Percentiles rank a stretch among this genome's conserved stretches.
phyloP scores from a whole-genome alignment of 2,113 vertebrate species.

The Catharus fuscescens region DNA sequence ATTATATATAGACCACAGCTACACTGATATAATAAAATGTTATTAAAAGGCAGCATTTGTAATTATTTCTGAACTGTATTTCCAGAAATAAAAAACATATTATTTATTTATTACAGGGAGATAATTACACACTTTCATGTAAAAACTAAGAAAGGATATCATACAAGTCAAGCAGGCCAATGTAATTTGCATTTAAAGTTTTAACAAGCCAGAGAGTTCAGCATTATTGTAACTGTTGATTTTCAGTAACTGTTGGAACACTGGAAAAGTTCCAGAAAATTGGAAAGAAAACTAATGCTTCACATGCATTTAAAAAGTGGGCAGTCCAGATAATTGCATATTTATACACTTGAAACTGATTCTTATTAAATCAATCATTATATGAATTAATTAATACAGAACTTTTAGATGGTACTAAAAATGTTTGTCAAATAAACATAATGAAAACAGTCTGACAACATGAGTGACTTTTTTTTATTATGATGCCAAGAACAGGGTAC shows the following conservation, averaged over 20 bases:
- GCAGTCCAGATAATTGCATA: not conserved
- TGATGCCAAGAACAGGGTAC: not conserved
- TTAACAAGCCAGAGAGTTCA: not conserved
- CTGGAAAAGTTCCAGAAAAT: not conserved
- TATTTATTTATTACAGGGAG: not conserved
- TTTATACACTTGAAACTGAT: not conserved
- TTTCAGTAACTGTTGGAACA: not conserved
- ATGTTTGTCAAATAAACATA: not conserved
- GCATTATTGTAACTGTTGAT: not conserved
- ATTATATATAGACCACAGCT: not conserved
- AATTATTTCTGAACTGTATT: not conserved
- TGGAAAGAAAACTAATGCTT: not conserved
- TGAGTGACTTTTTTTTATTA: not conserved
- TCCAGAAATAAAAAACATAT: not conserved
- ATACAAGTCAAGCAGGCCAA: not conserved
- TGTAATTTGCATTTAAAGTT: not conserved
- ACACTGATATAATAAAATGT: not conserved
- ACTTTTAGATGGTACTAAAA: not conserved
- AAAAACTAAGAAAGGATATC: not conserved
- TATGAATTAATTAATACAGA: not conserved
- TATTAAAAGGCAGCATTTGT: not conserved
- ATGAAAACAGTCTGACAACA: not conserved
- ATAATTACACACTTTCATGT: not conserved
- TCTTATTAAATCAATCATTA: not conserved
- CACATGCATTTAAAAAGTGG: not conserved